Conservation (phyloP, 2,113 vertebrate genomes). For the human (Homo sapiens) region DNA sequence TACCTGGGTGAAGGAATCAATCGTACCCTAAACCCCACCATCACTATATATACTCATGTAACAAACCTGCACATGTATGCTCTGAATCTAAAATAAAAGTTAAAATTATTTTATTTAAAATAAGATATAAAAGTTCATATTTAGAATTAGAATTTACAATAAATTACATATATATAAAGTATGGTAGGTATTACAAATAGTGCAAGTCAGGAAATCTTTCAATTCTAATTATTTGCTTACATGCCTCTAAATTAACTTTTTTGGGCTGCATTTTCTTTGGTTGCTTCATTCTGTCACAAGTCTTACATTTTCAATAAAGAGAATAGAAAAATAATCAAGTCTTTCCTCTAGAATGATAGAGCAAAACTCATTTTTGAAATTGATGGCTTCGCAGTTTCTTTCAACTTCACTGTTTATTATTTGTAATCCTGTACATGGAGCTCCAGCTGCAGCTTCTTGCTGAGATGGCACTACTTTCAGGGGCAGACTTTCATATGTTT, state of each 20-base stretch:
- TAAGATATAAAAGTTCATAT: not conserved
- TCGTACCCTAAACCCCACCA: too few relatives aligned
- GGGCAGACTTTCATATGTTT: not conserved
- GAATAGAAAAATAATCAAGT: not conserved
- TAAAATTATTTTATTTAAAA: too few relatives aligned
- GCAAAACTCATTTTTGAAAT: not conserved
- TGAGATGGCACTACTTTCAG: not conserved
- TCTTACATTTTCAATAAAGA: not conserved
- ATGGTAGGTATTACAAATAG: not conserved
- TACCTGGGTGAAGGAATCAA: too few relatives aligned
- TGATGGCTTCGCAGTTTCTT: not conserved
- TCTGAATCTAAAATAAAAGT: too few relatives aligned
- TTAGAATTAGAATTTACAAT: not conserved
- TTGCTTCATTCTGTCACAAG: not conserved
- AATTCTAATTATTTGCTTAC: not conserved
- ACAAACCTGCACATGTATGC: too few relatives aligned
- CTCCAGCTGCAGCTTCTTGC: not conserved
- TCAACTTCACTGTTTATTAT: not conserved
- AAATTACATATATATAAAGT: not conserved
- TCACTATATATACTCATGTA: too few relatives aligned
- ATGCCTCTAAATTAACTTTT: not conserved
- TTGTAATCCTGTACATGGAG: not conserved
- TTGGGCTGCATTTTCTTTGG: not conserved
- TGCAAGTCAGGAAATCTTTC: not conserved
- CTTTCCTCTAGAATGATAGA: not conserved